Evolutionary conservation across 2,888 invertebrate species (phyloP), one percentile per base, ranked within the genome.

Genomic region (Tinea trinotella): DNA sequence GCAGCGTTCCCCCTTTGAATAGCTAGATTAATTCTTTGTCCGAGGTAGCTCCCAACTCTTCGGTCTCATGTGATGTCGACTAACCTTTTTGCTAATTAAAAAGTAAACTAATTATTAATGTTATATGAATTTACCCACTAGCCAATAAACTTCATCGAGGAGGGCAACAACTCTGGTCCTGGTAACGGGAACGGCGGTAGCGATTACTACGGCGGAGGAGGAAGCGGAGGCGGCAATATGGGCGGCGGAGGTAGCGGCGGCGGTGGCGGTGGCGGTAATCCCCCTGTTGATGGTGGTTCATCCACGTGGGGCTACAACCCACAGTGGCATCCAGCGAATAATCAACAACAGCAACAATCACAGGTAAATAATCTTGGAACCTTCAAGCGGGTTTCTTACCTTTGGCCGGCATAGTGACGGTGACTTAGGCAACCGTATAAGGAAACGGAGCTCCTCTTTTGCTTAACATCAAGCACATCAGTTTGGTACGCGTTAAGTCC

Each of bases 291-390:
- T 49, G 54, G 73, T 9, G 76, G 72, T 1, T 75, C 78, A 0
- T 74, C 78, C 30, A 81, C 81, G 60, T 84, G 89, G 88, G 78
- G 87, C 1, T 87, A 88, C 76, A 87, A 88, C 70, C 82, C 85
- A 15, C 88, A 88, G 62, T 86, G 86, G 86, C 87, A 86, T 58
- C 84, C 82, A 60, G 80, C 81, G 54, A 75, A 74, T 63, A 79
- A 76, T 57, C 80, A 81, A 55, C 84, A 77, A 35, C 82, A 79
- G 44, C 85, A 79, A 79, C 10, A 36, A 36, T n/a, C 40, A 2
- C 40, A 40, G 40, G 40, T 40, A 15, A n/a, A 9, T 5, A 24
- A n/a, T n/a, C n/a, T n/a, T n/a, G n/a, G n/a, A n/a, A n/a, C n/a
- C n/a, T n/a, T n/a, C n/a, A 24, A 24, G 9, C 24, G 6, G 24